Evolutionary conservation across 1,140 invertebrate genomes (phyloP).

Genomic region (Oncopodura yosiiana): DNA sequence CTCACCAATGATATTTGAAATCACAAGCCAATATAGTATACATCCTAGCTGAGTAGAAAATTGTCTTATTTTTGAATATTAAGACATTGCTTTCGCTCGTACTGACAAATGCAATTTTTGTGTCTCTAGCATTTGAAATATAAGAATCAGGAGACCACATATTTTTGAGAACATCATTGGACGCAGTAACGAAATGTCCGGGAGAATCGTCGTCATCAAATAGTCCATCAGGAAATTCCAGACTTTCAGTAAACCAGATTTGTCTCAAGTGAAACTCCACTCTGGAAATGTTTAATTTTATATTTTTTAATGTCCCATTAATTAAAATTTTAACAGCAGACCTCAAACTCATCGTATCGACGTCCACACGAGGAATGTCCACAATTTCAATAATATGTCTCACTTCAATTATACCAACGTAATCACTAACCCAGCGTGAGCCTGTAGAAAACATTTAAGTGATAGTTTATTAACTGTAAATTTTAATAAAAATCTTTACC

Average conservation of each 20-base stretch:
- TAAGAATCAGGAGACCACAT: slow-evolving; percentile 68
- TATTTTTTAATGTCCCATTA: neutral
- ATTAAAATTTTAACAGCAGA: slow-evolving; percentile 39
- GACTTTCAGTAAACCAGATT: slow-evolving; percentile 62
- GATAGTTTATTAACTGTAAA: too few species aligned
- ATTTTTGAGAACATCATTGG: slow-evolving; percentile 65
- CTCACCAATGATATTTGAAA: slow-evolving; percentile 52
- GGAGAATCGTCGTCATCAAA: slow-evolving; percentile 55
- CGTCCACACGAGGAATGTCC: slow-evolving; percentile 46
- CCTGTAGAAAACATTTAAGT: neutral
- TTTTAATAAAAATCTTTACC: too few species aligned
- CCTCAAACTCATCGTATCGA: slow-evolving; percentile 75
- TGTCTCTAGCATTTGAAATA: slow-evolving; percentile 5
- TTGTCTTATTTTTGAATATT: slow-evolving; percentile 3
- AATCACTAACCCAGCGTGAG: slow-evolving; percentile 10
- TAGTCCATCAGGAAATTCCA: slow-evolving; percentile 59
- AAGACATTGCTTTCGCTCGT: neutral
- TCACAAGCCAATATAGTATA: slow-evolving; percentile 67
- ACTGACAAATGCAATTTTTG: neutral
- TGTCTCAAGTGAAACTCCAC: slow-evolving; percentile 76
- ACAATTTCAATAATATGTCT: slow-evolving; percentile 13
- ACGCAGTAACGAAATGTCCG: slow-evolving; percentile 56
- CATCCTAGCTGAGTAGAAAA: slow-evolving; percentile 56
- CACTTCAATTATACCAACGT: neutral
- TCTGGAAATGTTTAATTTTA: slow-evolving; percentile 44